These are phyloP conservation scores for Caracal caracal DNA, from an alignment of 2,113 vertebrate species.

Conservation along the genomic window DNA sequence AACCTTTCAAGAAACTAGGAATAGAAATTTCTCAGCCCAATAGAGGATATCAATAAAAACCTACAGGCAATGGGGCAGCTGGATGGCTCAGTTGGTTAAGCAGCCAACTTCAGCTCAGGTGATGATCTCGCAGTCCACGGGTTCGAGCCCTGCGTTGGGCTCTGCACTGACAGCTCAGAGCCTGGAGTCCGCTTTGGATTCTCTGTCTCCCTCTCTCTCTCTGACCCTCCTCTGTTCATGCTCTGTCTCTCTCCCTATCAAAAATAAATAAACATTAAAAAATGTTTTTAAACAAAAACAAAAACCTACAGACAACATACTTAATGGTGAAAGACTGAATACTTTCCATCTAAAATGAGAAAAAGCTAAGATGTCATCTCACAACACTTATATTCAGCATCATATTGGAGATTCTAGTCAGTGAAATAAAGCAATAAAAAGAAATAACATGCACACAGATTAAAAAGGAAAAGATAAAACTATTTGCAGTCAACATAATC, in stretches of 20 bases:
- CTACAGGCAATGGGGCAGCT: neutral
- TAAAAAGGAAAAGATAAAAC: neutral
- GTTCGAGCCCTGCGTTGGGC: no score
- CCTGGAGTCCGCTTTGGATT: no score
- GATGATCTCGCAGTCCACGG: no score
- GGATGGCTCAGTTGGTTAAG: no score
- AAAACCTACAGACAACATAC: neutral
- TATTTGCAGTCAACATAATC: neutral
- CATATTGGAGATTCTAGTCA: neutral
- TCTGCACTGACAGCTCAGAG: no score
- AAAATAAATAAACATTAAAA: neutral
- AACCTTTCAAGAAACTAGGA: neutral
- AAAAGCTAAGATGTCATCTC: neutral
- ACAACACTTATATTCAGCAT: neutral
- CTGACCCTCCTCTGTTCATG: no score
- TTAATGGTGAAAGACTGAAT: neutral
- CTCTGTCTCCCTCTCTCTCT: no score
- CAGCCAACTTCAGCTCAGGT: no score
- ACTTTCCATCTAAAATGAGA: slow-evolving; percentile 10
- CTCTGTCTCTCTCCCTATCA: no score
- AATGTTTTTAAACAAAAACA: neutral
- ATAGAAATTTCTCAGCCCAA: neutral
- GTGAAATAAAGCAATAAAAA: slow-evolving; percentile 1
- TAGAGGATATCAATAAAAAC: neutral
- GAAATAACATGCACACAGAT: neutral